Base-by-base conservation (phyloP, 2,113 vertebrate species). In the Gambusia affinis region DNA sequence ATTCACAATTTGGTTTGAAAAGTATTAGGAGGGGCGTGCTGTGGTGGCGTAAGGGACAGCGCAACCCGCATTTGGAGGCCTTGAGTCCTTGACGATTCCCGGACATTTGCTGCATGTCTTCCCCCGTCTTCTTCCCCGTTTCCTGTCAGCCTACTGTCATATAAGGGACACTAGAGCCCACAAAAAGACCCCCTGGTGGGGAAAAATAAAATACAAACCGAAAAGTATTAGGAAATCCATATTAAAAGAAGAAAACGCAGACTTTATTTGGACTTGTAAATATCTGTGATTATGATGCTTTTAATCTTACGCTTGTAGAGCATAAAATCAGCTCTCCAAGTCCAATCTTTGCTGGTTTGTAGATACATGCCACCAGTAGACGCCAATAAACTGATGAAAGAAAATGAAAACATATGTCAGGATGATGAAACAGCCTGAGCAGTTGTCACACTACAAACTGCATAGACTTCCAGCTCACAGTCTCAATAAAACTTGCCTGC, bases 361-460 rank as follows among this genome's bases (percentile, higher is more conserved):
- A 47, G 69, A 27, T 42, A 51, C 35, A 22, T 44, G 42, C 64
- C 76, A 60, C 54, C 28, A 12, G 30, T 39, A 51, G 64, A 72
- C 75, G 79, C 85, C 51, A 76, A 35, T 33, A 71, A 60, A n/a
- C 69, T 87, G 80, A 80, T 85, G 73, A 83, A 91, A 86, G 79
- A 75, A 67, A 80, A 72, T 1, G 66, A 81, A 81, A 85, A 83
- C 69, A 70, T 79, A 78, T 72, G 42, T 81, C 64, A 14, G 64
- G 31, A 33, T 27, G 19, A 61, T 72, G 75, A 28, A 81, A 71
- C 42, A 35, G 51, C 71, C 66, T 37, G 33, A 2, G 35, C 5
- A 42, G 7, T 15, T 42, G 35, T 33, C 12, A 14, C 65, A 35
- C 42, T 44, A 12, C 31, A 65, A 72, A 70, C 75, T 37, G 6